Conservation (phyloP, 2,888 invertebrate species). For the Euphydryas editha region DNA sequence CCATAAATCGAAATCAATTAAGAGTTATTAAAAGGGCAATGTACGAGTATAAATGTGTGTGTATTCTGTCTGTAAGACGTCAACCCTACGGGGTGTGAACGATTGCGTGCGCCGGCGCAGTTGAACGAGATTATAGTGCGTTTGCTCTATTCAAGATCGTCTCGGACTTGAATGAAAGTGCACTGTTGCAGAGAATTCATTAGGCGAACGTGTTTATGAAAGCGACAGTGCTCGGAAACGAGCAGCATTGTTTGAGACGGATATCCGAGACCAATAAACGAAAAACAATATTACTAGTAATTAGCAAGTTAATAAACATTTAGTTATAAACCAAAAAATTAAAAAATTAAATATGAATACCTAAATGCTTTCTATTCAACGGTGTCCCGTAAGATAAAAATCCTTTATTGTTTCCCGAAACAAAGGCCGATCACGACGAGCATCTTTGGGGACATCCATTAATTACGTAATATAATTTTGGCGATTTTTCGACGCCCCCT, state of each 20-base stretch:
- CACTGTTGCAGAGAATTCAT: constrained; percentile 51
- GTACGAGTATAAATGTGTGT: background rate
- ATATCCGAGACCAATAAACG: constrained; percentile 36
- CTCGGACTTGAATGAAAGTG: constrained; percentile 67
- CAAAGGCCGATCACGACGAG: too few species aligned
- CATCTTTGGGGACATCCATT: too few species aligned
- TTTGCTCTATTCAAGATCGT: constrained; percentile 62
- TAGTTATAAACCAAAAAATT: too few species aligned
- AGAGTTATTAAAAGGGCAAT: too few species aligned
- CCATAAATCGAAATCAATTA: background rate
- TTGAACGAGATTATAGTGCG: constrained; percentile 75
- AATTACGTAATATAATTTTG: too few species aligned
- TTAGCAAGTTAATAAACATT: too few species aligned
- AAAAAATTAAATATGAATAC: too few species aligned
- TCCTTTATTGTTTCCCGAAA: too few species aligned
- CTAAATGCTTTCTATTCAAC: too few species aligned
- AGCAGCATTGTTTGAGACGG: constrained; percentile 34
- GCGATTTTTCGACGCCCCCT: too few species aligned
- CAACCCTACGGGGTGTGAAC: constrained; percentile 19
- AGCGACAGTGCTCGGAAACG: constrained; percentile 44
- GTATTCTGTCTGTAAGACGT: background rate
- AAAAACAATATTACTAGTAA: constrained; percentile 1
- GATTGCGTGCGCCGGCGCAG: constrained; percentile 61
- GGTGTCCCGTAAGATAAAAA: too few species aligned
- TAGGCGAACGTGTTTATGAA: constrained; percentile 46